These are phyloP conservation scores for Andrena chrysosceles DNA, from an alignment of 2,888 invertebrate genomes.

Conservation along the genomic window DNA sequence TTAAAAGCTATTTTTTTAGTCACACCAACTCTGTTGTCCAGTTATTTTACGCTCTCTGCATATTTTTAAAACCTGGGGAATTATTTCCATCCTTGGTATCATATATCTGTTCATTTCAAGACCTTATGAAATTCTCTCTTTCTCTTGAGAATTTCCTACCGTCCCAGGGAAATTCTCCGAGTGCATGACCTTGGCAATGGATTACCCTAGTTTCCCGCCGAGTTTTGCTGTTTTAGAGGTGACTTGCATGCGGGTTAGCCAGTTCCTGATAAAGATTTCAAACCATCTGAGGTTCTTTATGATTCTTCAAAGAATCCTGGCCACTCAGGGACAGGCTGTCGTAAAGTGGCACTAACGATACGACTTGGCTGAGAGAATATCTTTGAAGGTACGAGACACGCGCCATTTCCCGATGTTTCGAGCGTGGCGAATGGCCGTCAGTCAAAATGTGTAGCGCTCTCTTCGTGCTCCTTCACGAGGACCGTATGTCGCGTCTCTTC, in stretches of 20 bases:
- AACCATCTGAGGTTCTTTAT: conserved; percentile 58
- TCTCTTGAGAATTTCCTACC: background rate
- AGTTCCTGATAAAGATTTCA: conserved; percentile 64
- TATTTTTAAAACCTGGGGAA: no score
- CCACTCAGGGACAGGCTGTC: conserved; percentile 14
- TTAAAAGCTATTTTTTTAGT: no score
- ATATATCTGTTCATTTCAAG: no score
- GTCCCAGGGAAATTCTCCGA: conserved; percentile 23
- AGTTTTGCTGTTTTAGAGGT: conserved; percentile 5
- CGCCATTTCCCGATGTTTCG: conserved; percentile 77
- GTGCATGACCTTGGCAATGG: conserved; percentile 39
- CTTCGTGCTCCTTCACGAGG: conserved; percentile 38
- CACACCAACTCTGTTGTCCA: no score
- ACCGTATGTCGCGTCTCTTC: conserved; percentile 37
- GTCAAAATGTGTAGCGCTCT: conserved; percentile 73
- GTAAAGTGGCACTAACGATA: conserved; percentile 54
- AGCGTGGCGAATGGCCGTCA: conserved; percentile 78
- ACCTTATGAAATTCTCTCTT: background rate
- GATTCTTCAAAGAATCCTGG: conserved; percentile 46
- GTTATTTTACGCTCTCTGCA: no score
- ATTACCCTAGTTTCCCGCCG: conserved; percentile 24
- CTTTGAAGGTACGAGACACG: conserved; percentile 75
- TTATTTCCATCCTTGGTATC: no score
- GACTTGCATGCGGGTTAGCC: conserved; percentile 15
- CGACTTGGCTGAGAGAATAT: conserved; percentile 45